A percentile compares a stretch with the other conserved stretches of the same genome.
Evolutionary conservation across 2,113 vertebrate genomes (phyloP).

Genomic region (Cyphomyrus plagiostoma): DNA sequence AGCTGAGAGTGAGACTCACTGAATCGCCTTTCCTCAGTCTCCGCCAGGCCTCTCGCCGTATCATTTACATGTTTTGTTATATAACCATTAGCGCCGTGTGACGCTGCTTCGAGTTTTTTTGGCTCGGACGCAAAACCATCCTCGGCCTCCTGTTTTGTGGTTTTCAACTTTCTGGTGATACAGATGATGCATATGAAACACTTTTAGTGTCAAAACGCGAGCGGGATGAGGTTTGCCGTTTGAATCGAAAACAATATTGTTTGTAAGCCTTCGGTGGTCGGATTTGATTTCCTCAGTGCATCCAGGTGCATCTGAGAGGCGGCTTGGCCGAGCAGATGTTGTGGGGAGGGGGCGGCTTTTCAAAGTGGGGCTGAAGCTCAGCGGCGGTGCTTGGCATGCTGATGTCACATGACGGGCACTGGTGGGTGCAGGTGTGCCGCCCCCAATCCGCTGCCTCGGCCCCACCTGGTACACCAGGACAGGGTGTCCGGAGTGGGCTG

Average conservation of each 20-base stretch:
- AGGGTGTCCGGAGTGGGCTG: neutral
- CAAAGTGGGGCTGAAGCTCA: neutral
- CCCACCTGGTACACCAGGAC: neutral
- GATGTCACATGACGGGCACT: neutral
- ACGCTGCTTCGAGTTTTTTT: neutral
- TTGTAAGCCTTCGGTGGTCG: neutral
- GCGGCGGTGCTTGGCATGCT: neutral
- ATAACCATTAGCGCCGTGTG: neutral
- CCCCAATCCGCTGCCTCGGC: neutral
- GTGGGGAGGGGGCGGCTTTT: neutral
- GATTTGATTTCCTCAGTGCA: neutral
- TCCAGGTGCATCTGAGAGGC: neutral
- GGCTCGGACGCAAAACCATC: neutral
- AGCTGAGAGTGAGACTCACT: constrained; percentile 61
- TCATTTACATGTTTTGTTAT: neutral
- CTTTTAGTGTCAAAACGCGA: neutral
- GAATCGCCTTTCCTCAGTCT: neutral
- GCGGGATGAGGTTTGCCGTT: neutral
- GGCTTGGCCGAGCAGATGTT: neutral
- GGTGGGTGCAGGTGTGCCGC: neutral
- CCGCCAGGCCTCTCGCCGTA: neutral
- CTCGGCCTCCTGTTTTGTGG: neutral
- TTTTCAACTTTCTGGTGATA: neutral
- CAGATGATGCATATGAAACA: neutral
- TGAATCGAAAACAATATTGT: neutral